Conservation (phyloP, 2,113 vertebrate species). For the Lichenostomus cassidix region DNA sequence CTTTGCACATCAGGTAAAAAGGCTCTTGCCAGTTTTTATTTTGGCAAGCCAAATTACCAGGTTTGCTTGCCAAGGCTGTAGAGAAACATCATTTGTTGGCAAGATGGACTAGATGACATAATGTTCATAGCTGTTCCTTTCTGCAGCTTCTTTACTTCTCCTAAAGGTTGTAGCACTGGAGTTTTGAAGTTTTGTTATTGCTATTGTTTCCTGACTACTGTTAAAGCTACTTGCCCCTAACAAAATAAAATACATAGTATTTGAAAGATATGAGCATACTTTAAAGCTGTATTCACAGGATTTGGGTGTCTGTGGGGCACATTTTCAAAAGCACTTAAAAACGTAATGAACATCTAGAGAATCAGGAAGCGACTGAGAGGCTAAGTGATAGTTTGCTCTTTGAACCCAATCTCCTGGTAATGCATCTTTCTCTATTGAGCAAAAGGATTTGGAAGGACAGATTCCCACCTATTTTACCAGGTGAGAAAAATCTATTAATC, state of each 20-base stretch:
- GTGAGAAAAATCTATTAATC: constrained; percentile 13
- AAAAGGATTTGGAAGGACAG: not conserved
- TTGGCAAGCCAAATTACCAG: constrained; percentile 7
- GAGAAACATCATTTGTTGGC: constrained; percentile 45
- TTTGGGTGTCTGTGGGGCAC: not conserved
- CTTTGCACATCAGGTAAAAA: constrained; percentile 31
- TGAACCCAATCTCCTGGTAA: not conserved
- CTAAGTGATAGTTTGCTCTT: not conserved
- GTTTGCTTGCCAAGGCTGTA: constrained; percentile 36
- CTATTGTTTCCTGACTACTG: not conserved
- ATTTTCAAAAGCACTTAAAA: not conserved
- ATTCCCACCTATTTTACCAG: not conserved
- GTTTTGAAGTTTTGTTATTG: not conserved
- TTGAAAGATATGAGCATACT: not conserved
- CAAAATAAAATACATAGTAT: not conserved
- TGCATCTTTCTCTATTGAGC: not conserved
- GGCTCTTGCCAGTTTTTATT: constrained; percentile 33
- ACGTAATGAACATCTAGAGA: not conserved
- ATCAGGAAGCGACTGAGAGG: not conserved
- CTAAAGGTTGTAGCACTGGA: not conserved
- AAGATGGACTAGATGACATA: constrained; percentile 36
- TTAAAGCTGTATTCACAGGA: not conserved
- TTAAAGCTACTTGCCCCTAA: not conserved
- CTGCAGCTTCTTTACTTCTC: not conserved
- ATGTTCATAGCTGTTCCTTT: not conserved